These are phyloP conservation scores for Trachythela sp. DNA, from an alignment of 64 coral and sea anemone species.

Conservation along the genomic window DNA sequence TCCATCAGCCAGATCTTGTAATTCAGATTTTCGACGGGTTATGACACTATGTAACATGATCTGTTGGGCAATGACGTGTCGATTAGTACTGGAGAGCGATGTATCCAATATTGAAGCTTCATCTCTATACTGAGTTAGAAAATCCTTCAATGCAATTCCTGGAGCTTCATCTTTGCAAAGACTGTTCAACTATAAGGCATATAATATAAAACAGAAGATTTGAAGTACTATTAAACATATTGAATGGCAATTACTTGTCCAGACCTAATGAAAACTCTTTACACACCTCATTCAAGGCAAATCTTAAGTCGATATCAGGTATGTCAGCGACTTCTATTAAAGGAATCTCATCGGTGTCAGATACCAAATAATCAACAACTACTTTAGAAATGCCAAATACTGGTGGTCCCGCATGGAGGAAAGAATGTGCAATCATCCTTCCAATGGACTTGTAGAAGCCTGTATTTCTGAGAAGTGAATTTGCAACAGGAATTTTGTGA, in stretches of 20 bases:
- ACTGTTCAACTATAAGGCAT: slow-evolving; percentile 21
- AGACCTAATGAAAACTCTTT: too few relatives aligned
- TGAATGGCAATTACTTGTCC: too few relatives aligned
- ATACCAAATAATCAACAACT: slow-evolving; percentile 20
- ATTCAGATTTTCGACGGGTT: not conserved
- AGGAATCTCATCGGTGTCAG: not conserved
- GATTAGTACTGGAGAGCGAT: not conserved
- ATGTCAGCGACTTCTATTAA: too few relatives aligned
- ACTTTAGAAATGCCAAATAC: slow-evolving; percentile 20
- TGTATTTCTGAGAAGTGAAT: slow-evolving; percentile 5
- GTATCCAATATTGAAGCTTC: slow-evolving; percentile 44
- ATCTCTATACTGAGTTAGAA: slow-evolving; percentile 33
- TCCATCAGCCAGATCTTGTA: slow-evolving; percentile 17
- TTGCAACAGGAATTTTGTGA: slow-evolving; percentile 28
- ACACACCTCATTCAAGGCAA: slow-evolving; percentile 30
- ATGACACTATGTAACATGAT: slow-evolving; percentile 24
- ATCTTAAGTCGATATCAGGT: slow-evolving; percentile 30
- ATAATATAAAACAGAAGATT: too few relatives aligned
- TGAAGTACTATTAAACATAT: too few relatives aligned
- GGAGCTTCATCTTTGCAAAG: slow-evolving; percentile 16
- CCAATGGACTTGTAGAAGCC: slow-evolving; percentile 29
- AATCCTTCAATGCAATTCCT: not conserved
- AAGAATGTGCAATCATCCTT: too few relatives aligned
- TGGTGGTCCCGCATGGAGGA: slow-evolving; percentile 30
- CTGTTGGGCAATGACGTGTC: slow-evolving; percentile 31